A percentile compares a stretch with the other conserved stretches of the same genome.
phyloP scores from a whole-genome alignment of 1,140 invertebrate genomes.

The Bombus haemorrhoidalis region DNA sequence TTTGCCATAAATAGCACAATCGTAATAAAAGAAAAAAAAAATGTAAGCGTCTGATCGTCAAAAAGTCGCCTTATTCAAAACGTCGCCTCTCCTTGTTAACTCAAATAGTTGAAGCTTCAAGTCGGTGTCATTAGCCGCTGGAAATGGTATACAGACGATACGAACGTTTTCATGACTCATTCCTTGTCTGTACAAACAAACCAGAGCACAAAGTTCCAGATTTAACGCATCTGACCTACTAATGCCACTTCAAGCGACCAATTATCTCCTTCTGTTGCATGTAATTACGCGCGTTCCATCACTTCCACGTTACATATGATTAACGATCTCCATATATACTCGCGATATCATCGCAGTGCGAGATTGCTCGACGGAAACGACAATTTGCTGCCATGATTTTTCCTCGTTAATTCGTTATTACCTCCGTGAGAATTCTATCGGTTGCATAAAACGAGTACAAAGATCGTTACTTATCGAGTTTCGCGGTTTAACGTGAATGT shows the following conservation, averaged over 20 bases:
- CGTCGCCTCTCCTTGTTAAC: neutral
- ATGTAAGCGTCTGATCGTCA: too few relatives aligned
- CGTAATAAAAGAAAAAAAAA: too few relatives aligned
- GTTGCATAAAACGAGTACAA: neutral
- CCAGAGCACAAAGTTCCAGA: neutral
- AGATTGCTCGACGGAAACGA: neutral
- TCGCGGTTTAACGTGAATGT: slow-evolving; percentile 3
- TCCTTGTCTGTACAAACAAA: neutral
- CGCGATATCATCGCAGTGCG: neutral
- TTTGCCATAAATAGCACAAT: too few relatives aligned
- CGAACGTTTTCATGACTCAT: neutral
- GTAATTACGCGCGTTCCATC: neutral
- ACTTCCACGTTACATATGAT: neutral
- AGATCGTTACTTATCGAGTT: slow-evolving; percentile 6
- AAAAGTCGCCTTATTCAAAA: too few relatives aligned
- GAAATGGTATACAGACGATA: neutral
- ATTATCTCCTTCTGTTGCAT: neutral
- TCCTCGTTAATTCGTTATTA: neutral
- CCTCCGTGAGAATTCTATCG: neutral
- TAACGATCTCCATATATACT: neutral
- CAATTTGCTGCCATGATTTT: neutral
- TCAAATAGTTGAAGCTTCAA: neutral
- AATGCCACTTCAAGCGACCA: neutral
- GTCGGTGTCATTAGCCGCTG: neutral
- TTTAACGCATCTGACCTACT: slow-evolving; percentile 5